Evolutionary conservation across 2,888 invertebrate species (phyloP).

Genomic region (Drosophila atripex): DNA sequence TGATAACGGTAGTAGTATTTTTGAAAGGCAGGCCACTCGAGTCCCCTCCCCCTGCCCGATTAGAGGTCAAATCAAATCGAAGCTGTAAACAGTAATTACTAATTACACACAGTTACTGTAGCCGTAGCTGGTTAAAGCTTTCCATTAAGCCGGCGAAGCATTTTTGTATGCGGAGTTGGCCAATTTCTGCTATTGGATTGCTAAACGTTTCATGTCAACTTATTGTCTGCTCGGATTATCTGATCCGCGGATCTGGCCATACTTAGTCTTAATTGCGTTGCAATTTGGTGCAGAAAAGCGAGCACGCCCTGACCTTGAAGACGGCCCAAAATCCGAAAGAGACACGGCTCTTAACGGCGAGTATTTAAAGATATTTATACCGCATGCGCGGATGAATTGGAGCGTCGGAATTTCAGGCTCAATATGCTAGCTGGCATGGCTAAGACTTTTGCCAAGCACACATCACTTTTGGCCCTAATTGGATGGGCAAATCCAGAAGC

Average conservation of each 20-base stretch:
- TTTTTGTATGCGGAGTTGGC: conserved; percentile 15
- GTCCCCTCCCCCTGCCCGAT: conserved; percentile 5
- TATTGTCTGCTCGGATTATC: conserved; percentile 16
- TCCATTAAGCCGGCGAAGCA: conserved; percentile 13
- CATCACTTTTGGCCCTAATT: conserved; percentile 59
- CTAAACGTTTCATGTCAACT: conserved; percentile 42
- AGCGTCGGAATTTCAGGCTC: conserved; percentile 40
- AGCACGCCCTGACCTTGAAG: conserved; percentile 26
- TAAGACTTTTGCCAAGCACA: conserved; percentile 31
- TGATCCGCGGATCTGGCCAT: conserved; percentile 28
- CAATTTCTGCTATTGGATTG: conserved; percentile 34
- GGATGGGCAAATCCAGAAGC: conserved; percentile 47
- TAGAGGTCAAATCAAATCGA: conserved; percentile 22
- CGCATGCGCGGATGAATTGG: conserved; percentile 29
- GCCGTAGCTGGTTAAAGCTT: conserved; percentile 14
- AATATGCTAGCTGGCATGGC: conserved; percentile 18
- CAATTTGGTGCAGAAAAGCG: conserved; percentile 46
- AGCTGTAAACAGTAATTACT: conserved; percentile 38
- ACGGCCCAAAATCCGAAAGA: conserved; percentile 7
- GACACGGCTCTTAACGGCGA: conserved; percentile 33
- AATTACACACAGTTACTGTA: conserved; percentile 30
- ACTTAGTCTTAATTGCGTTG: conserved; percentile 42
- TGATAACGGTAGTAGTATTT: conserved; percentile 59
- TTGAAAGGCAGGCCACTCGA: conserved; percentile 40
- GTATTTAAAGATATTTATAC: conserved; percentile 22